Evolutionary conservation across 2,888 invertebrate species (phyloP).

Genomic region (Platycheirus albimanus): DNA sequence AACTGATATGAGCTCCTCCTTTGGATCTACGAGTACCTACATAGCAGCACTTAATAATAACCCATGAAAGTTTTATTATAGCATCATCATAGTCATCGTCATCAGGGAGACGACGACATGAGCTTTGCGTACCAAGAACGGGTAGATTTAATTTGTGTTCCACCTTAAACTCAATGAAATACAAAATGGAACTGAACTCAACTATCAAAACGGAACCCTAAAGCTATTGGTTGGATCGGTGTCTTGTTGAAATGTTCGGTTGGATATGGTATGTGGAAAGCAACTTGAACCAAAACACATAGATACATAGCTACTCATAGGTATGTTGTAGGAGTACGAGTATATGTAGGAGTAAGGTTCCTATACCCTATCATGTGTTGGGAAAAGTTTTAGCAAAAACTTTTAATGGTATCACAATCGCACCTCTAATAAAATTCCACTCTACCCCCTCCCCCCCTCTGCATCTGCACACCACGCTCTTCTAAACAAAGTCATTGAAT

Average conservation of each 20-base stretch:
- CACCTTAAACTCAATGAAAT: slow-evolving; percentile 33
- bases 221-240: background rate
- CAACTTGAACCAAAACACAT: background rate
- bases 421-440: slow-evolving; percentile 40
- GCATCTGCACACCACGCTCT: too few species aligned
- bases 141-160: slow-evolving; percentile 45
- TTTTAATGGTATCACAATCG: slow-evolving; percentile 66
- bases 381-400: slow-evolving; percentile 55
- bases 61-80: slow-evolving; percentile 40
- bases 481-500: slow-evolving; percentile 50
- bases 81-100: too few species aligned
- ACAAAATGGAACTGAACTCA: background rate
- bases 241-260: background rate
- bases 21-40: too few species aligned
- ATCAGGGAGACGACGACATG: too few species aligned
- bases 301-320: background rate
- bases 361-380: background rate
- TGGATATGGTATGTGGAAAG: too few species aligned
- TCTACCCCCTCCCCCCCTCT: too few species aligned
- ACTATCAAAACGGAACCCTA: background rate
- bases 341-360: too few species aligned
- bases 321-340: too few species aligned
- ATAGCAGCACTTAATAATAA: background rate
- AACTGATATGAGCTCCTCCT: slow-evolving; percentile 53
- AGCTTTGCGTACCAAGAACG: slow-evolving; percentile 18